Percentiles rank a stretch among this genome's conserved stretches.
phyloP scores from a whole-genome alignment of 2,888 invertebrate genomes.

The Nasonovia ribisnigri region DNA sequence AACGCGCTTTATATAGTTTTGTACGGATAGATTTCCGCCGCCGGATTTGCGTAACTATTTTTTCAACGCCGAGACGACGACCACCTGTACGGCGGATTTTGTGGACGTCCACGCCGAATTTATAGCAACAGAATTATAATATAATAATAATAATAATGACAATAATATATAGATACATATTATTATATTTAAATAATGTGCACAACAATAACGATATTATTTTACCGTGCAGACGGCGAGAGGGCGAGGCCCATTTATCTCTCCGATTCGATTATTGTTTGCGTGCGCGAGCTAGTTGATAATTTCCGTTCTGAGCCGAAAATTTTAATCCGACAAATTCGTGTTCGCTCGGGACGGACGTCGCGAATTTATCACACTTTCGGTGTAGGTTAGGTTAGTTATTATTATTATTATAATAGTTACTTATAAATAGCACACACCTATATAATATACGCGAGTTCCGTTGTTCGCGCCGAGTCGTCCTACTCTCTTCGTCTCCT shows the following conservation, averaged over 20 bases:
- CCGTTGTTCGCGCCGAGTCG: neutral
- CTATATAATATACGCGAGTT: neutral
- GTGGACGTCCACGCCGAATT: neutral
- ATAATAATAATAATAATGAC: neutral
- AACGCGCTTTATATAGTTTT: neutral
- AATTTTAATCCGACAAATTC: neutral
- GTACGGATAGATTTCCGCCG: neutral
- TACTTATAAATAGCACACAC: neutral
- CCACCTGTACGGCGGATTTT: neutral
- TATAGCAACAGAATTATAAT: neutral
- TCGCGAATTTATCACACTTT: neutral
- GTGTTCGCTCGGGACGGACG: neutral
- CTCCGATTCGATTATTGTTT: neutral
- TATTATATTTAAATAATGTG: neutral
- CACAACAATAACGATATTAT: neutral
- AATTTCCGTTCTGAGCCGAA: neutral
- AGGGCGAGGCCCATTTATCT: neutral
- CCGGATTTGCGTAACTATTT: neutral
- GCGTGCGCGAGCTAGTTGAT: neutral
- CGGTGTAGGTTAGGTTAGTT: too few relatives aligned
- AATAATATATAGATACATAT: too few relatives aligned
- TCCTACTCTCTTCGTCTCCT: neutral
- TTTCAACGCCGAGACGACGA: neutral
- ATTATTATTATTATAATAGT: too few relatives aligned
- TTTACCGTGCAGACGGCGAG: neutral